phyloP scores from a whole-genome alignment of 2,888 invertebrate genomes.

The Phortica okadai region DNA sequence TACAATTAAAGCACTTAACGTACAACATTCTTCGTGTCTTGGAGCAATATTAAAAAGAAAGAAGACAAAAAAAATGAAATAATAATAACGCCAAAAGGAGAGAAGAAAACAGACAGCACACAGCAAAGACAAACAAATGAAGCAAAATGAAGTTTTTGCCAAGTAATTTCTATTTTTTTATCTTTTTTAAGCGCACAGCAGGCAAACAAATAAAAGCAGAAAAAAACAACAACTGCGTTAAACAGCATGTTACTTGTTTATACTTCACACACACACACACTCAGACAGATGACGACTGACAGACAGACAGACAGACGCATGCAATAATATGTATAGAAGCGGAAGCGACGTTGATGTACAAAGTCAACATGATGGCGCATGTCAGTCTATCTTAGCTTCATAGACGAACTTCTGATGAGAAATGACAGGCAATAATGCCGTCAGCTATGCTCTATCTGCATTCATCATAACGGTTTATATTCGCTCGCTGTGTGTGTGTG shows the following conservation, averaged over 20 bases:
- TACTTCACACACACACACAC: conserved; percentile 17
- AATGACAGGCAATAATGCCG: conserved; percentile 68
- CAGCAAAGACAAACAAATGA: conserved; percentile 53
- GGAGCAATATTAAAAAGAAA: conserved; percentile 39
- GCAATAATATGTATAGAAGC: neutral
- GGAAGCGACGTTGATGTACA: conserved; percentile 18
- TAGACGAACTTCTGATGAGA: conserved; percentile 58
- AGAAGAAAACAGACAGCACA: conserved; percentile 45
- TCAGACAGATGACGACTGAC: neutral
- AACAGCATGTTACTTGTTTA: conserved; percentile 22
- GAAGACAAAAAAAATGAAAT: conserved; percentile 19
- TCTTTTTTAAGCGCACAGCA: conserved; percentile 9
- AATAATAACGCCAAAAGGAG: conserved; percentile 17
- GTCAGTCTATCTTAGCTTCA: conserved; percentile 1
- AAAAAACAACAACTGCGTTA: conserved; percentile 8
- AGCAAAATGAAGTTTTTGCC: conserved; percentile 63
- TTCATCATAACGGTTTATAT: conserved; percentile 67
- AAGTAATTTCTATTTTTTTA: conserved; percentile 43
- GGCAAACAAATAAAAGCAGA: conserved; percentile 31
- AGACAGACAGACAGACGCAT: neutral
- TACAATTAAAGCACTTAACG: neutral
- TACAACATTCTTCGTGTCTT: conserved; percentile 33
- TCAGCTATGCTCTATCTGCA: conserved; percentile 65
- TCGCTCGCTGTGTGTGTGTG: conserved; percentile 41
- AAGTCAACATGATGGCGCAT: conserved; percentile 17